A percentile compares a stretch with the other conserved stretches of the same genome.
phyloP scores from a whole-genome alignment of 1,140 invertebrate species.

The Tribolium madens region DNA sequence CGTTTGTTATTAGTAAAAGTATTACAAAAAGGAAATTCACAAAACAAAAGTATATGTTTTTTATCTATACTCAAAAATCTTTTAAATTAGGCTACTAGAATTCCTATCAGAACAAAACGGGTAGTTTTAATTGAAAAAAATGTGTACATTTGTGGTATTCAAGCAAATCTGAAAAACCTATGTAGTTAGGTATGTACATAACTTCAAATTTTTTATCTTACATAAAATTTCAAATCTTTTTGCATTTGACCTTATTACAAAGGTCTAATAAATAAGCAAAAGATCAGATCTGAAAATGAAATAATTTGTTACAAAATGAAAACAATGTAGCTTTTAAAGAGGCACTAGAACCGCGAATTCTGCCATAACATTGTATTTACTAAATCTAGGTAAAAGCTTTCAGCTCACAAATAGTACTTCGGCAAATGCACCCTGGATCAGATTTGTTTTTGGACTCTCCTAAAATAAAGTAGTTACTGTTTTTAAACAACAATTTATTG shows the following conservation, averaged over 20 bases:
- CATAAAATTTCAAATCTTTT: too few species aligned
- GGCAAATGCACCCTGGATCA: conserved; percentile 2
- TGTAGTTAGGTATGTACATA: too few species aligned
- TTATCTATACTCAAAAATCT: too few species aligned
- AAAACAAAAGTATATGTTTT: not conserved
- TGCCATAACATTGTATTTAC: conserved; percentile 17
- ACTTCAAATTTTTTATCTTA: too few species aligned
- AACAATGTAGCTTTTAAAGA: conserved; percentile 37
- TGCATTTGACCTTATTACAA: too few species aligned
- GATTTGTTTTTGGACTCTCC: conserved; percentile 14
- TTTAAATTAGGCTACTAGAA: too few species aligned
- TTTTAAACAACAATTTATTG: conserved; percentile 31
- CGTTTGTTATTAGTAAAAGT: not conserved
- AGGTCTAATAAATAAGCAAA: not conserved
- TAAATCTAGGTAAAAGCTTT: conserved; percentile 32
- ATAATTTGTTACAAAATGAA: conserved; percentile 28
- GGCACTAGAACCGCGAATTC: conserved; percentile 17
- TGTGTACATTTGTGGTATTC: too few species aligned
- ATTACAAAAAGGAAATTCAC: not conserved
- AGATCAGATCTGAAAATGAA: conserved; percentile 14
- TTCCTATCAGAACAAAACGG: too few species aligned
- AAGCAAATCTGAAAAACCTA: too few species aligned
- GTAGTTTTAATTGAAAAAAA: too few species aligned
- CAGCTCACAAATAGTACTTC: not conserved
- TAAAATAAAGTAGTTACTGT: conserved; percentile 5